Conservation (phyloP, 1,140 invertebrate species). For the Sitodiplosis mosellana region DNA sequence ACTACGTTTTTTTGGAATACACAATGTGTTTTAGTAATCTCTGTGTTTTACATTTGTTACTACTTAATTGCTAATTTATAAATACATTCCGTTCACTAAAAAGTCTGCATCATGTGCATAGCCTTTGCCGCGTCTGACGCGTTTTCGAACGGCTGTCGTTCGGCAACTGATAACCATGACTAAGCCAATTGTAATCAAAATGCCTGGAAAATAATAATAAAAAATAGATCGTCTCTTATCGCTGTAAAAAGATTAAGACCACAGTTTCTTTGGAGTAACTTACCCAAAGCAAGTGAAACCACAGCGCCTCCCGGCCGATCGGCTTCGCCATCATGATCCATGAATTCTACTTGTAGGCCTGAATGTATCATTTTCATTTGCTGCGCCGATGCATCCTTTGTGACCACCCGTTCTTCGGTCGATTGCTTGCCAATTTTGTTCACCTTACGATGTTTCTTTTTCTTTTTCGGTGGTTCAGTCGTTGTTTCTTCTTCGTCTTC, state of each 20-base stretch:
- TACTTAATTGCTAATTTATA: background rate
- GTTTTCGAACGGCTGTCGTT: slow-evolving; percentile 48
- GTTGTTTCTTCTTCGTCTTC: slow-evolving; percentile 21
- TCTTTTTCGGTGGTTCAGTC: slow-evolving; percentile 18
- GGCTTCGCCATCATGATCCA: slow-evolving; percentile 37
- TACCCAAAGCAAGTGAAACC: slow-evolving; percentile 60
- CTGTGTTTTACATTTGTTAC: too few species aligned
- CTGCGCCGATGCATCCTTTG: slow-evolving; percentile 4
- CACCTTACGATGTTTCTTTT: slow-evolving; percentile 7
- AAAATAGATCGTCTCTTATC: background rate
- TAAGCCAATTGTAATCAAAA: slow-evolving; percentile 41
- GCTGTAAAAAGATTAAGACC: background rate
- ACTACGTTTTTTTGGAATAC: too few species aligned
- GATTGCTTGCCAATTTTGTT: slow-evolving; percentile 12
- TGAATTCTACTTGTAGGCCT: slow-evolving; percentile 16
- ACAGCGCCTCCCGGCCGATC: slow-evolving; percentile 60
- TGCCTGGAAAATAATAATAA: slow-evolving; percentile 16
- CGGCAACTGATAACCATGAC: slow-evolving; percentile 66
- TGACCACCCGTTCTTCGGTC: slow-evolving; percentile 4
- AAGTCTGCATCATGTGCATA: slow-evolving; percentile 91
- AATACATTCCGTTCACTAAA: slow-evolving; percentile 65
- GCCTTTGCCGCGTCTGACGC: slow-evolving; percentile 56
- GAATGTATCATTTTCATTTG: slow-evolving; percentile 15
- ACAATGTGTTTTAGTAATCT: too few species aligned
- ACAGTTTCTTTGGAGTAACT: background rate